Conservation (phyloP, 2,113 vertebrate genomes). For the Maccullochella peelii region DNA sequence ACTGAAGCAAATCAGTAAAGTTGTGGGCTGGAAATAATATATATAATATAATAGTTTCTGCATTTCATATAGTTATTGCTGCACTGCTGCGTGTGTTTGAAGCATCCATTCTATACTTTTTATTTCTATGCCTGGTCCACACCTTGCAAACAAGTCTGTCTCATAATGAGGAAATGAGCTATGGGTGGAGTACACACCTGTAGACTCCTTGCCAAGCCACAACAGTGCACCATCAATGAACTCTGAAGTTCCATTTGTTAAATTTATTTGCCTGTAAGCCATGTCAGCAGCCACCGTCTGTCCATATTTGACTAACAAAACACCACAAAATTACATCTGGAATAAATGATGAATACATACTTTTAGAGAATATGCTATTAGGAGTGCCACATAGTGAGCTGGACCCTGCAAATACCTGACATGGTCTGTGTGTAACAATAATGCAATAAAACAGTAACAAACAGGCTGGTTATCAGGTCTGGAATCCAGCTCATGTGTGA, state of each 20-base stretch:
- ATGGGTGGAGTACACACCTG: conserved; percentile 49
- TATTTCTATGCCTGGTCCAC: neutral
- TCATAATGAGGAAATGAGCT: conserved; percentile 43
- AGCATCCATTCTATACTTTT: neutral
- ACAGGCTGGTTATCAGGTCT: conserved; percentile 43
- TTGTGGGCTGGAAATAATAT: no score
- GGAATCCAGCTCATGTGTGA: conserved; percentile 71
- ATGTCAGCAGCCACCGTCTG: conserved; percentile 3
- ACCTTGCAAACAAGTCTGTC: conserved; percentile 21
- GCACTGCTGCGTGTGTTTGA: neutral
- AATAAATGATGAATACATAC: neutral
- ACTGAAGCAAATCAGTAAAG: no score
- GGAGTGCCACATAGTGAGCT: neutral
- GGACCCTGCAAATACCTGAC: conserved; percentile 14
- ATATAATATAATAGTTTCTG: neutral
- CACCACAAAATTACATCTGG: neutral
- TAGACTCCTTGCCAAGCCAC: conserved; percentile 9
- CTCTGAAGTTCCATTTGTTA: neutral
- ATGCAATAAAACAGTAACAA: conserved; percentile 56
- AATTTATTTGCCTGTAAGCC: conserved; percentile 5
- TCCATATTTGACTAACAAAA: neutral
- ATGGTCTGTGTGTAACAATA: conserved; percentile 17
- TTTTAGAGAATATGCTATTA: neutral
- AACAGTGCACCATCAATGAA: conserved; percentile 10
- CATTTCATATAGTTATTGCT: neutral